Percentiles rank a stretch among this genome's conserved stretches.
Evolutionary conservation across 1,140 invertebrate genomes (phyloP).

Genomic region (Myzus persicae): DNA sequence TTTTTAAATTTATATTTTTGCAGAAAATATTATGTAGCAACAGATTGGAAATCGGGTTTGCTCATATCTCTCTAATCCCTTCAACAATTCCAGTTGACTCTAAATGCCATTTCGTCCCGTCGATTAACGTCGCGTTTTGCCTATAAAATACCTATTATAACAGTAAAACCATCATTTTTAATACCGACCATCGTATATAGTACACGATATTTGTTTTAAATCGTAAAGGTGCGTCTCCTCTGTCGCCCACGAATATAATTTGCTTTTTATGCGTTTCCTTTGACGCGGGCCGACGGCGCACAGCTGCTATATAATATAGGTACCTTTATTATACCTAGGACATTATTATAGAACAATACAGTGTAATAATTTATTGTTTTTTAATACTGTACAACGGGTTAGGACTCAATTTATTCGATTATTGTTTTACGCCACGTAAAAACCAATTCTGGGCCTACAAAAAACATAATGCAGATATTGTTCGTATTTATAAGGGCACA

Average conservation of each 20-base stretch:
- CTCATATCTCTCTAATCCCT: neutral
- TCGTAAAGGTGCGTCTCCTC: neutral
- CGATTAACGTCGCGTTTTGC: neutral
- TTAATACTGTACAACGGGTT: neutral
- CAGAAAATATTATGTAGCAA: no score
- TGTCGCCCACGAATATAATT: neutral
- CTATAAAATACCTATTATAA: neutral
- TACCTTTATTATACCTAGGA: neutral
- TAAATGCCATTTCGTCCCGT: neutral
- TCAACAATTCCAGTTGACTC: neutral
- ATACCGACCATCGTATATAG: neutral
- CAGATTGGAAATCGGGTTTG: neutral
- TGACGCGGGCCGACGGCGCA: neutral
- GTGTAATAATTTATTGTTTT: neutral
- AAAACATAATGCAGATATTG: neutral
- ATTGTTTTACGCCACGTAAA: neutral
- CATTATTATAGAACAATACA: conserved; percentile 6
- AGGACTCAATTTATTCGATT: neutral
- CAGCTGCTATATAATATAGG: neutral
- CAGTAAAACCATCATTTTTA: neutral
- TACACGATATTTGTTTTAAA: conserved; percentile 4
- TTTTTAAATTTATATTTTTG: neutral
- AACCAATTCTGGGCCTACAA: neutral
- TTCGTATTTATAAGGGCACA: neutral
- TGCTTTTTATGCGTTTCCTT: neutral